Conservation (phyloP, 2,797 vertebrate species). For the Chiloscyllium punctatum region DNA sequence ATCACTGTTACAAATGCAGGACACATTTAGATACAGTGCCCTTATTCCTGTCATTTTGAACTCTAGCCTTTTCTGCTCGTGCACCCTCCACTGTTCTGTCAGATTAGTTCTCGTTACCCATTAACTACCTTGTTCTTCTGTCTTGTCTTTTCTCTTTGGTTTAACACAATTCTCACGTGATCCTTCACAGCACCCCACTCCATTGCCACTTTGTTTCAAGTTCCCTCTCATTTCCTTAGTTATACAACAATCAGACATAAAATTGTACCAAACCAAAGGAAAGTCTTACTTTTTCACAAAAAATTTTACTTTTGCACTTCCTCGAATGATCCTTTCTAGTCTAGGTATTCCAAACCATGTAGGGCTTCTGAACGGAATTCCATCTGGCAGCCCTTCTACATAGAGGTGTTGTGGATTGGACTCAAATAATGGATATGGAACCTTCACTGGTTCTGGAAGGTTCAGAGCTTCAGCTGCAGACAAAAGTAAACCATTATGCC, state of each 20-base stretch:
- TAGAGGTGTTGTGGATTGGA: constrained; percentile 56
- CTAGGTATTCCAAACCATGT: constrained; percentile 71
- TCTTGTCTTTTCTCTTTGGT: neutral
- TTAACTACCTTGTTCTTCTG: neutral
- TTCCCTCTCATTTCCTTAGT: neutral
- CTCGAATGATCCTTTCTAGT: constrained; percentile 64
- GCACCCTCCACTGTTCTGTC: neutral
- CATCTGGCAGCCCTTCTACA: constrained; percentile 65
- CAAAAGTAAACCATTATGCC: neutral
- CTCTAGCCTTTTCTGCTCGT: neutral
- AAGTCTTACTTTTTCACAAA: constrained; percentile 61
- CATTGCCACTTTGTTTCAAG: neutral
- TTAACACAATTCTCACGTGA: neutral
- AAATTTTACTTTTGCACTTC: constrained; percentile 61
- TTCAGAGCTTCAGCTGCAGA: constrained; percentile 62
- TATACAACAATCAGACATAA: neutral
- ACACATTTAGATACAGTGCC: neutral
- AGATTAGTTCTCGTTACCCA: neutral
- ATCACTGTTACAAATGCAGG: neutral
- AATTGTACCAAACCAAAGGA: neutral
- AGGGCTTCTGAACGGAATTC: constrained; percentile 68
- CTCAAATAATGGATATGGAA: constrained; percentile 64
- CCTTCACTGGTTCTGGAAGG: constrained; percentile 58
- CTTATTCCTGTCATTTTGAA: neutral
- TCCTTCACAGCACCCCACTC: too few relatives aligned